Evolutionary conservation across 2,888 invertebrate species (phyloP).

Genomic region (Cryptus viduatorius): DNA sequence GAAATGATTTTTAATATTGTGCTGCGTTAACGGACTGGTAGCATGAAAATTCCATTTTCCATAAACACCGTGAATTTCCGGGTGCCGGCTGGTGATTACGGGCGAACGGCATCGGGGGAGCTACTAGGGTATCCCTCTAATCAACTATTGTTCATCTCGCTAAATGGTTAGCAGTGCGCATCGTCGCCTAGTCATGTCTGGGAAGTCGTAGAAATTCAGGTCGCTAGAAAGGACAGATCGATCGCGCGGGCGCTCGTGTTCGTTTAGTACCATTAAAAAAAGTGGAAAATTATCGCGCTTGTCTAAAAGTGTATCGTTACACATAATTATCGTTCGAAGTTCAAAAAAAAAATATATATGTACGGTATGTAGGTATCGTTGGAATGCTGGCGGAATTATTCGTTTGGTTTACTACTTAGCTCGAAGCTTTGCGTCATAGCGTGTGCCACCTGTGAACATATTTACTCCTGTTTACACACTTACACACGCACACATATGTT

Average conservation of each 20-base stretch:
- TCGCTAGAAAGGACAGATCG: neutral
- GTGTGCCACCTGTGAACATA: conserved; percentile 55
- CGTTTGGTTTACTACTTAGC: conserved; percentile 31
- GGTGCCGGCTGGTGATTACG: neutral
- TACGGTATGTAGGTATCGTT: conserved; percentile 7
- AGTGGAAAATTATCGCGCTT: neutral
- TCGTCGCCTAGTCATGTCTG: neutral
- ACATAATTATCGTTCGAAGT: too few species aligned
- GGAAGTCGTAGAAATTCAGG: conserved; percentile 48
- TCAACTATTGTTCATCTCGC: conserved; percentile 8
- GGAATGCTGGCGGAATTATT: conserved; percentile 46
- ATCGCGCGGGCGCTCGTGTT: too few species aligned
- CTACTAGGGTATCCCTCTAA: conserved; percentile 30
- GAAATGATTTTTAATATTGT: too few species aligned
- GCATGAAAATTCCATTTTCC: too few species aligned
- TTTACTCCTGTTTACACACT: neutral
- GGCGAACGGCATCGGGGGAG: conserved; percentile 8
- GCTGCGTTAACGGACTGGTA: too few species aligned
- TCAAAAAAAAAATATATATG: neutral
- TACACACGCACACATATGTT: conserved; percentile 18
- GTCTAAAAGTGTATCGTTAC: too few species aligned
- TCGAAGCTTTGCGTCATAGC: conserved; percentile 37
- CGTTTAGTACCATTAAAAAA: too few species aligned
- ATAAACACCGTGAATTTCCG: neutral
- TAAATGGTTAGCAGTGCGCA: conserved; percentile 17